A percentile compares a stretch with the other conserved stretches of the same genome.
phyloP scores from a whole-genome alignment of 92 coral and sea anemone genomes.

The Chrysogorgia sp. region DNA sequence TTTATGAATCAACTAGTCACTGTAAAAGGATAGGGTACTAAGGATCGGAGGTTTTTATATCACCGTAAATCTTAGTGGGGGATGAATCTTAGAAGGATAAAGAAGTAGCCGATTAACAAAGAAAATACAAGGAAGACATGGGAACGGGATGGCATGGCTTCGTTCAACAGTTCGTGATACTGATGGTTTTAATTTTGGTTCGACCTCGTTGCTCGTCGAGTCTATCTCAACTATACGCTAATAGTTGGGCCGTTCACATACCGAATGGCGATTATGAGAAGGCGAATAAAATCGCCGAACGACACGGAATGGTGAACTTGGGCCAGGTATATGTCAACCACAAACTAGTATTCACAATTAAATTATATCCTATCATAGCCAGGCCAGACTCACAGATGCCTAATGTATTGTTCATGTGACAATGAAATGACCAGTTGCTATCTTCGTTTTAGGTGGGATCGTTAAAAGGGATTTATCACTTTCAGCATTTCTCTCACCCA shows the following conservation, averaged over 20 bases:
- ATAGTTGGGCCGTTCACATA: slow-evolving; percentile 89
- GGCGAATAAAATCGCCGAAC: slow-evolving; percentile 79
- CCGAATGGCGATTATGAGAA: slow-evolving; percentile 74
- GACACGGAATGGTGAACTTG: slow-evolving; percentile 70
- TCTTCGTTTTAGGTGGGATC: slow-evolving; percentile 73
- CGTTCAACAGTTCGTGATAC: background rate
- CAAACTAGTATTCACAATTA: background rate
- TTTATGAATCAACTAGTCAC: too few species aligned
- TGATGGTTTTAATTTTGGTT: background rate
- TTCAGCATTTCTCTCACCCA: slow-evolving; percentile 82
- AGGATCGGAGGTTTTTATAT: background rate
- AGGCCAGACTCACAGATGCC: background rate
- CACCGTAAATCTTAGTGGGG: background rate
- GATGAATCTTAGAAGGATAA: background rate
- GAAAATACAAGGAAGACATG: background rate
- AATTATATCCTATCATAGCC: background rate
- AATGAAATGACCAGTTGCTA: background rate
- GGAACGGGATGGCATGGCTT: background rate
- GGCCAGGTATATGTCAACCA: slow-evolving; percentile 75
- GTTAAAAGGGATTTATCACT: slow-evolving; percentile 77
- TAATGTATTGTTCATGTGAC: background rate
- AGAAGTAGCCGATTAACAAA: background rate
- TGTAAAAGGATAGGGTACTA: too few species aligned
- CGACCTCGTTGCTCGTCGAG: background rate
- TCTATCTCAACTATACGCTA: too few species aligned